Conservation (phyloP, 1,140 invertebrate genomes). For the Drosophila bipectinata region DNA sequence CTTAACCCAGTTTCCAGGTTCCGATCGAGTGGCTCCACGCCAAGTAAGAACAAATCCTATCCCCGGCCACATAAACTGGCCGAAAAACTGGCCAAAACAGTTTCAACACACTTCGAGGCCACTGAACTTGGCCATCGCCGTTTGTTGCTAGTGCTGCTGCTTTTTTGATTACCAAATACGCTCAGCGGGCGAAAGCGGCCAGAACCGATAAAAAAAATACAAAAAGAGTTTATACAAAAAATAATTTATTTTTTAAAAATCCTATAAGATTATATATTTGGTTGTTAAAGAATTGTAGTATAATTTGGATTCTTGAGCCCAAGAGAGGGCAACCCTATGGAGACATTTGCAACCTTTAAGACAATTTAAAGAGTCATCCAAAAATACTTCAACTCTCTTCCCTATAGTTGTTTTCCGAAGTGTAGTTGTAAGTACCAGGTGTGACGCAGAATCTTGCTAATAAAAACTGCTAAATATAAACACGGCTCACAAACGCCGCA, state of each 20-base stretch:
- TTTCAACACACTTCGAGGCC: conserved; percentile 75
- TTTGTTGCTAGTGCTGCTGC: conserved; percentile 21
- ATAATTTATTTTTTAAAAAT: background rate
- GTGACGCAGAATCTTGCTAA: conserved; percentile 48
- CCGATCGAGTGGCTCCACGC: conserved; percentile 32
- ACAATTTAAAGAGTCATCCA: background rate
- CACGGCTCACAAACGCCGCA: conserved; percentile 10
- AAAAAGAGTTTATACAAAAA: conserved; percentile 2
- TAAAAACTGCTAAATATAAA: conserved; percentile 68
- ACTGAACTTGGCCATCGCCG: conserved; percentile 69
- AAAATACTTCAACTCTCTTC: too few species aligned
- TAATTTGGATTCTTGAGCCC: too few species aligned
- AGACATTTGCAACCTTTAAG: too few species aligned
- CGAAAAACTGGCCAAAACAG: conserved; percentile 29
- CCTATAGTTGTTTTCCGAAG: conserved; percentile 1
- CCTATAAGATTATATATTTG: background rate
- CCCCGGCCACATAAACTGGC: conserved; percentile 5
- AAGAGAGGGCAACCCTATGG: too few species aligned
- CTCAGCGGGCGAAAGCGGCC: conserved; percentile 64
- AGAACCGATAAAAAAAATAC: conserved; percentile 32
- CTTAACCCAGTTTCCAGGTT: conserved; percentile 70
- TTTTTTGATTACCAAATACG: conserved; percentile 72
- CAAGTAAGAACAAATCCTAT: conserved; percentile 24
- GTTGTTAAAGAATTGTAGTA: too few species aligned
- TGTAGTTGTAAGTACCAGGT: conserved; percentile 53